Conservation (phyloP, 2,888 invertebrate genomes). For the Eilema depressum region DNA sequence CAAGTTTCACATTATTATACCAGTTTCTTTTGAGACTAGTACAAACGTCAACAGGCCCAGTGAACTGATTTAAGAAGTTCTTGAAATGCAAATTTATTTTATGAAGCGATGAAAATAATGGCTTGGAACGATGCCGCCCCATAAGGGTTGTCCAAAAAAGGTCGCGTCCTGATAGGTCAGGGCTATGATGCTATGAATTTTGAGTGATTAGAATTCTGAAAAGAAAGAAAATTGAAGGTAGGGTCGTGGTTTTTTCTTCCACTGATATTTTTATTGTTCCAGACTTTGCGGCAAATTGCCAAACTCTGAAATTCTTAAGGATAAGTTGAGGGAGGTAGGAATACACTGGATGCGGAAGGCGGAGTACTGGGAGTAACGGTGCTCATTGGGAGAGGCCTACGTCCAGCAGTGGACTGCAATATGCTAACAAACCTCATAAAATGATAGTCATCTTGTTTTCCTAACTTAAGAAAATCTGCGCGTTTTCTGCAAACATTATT, state of each 20-base stretch:
- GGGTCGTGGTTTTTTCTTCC: neutral
- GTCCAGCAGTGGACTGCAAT: too few relatives aligned
- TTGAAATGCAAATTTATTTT: neutral
- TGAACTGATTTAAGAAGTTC: neutral
- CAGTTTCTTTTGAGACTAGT: neutral
- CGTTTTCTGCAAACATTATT: conserved; percentile 29
- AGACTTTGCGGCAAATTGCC: neutral
- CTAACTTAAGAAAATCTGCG: conserved; percentile 16
- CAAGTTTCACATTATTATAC: neutral
- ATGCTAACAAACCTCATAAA: too few relatives aligned
- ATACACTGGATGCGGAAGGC: too few relatives aligned
- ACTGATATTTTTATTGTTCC: neutral
- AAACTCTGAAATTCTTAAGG: neutral
- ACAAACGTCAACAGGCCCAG: neutral
- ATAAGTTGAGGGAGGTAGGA: too few relatives aligned
- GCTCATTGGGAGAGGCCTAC: too few relatives aligned
- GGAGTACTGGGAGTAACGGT: too few relatives aligned
- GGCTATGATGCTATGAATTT: neutral
- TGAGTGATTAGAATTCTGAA: neutral
- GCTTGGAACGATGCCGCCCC: neutral
- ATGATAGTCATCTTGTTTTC: neutral
- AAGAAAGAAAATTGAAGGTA: neutral
- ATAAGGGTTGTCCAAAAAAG: neutral
- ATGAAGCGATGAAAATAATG: conserved; percentile 3
- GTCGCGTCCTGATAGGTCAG: neutral